Base-by-base conservation (phyloP, 2,113 vertebrate species). In the Sterrhoptilus dennistouni region DNA sequence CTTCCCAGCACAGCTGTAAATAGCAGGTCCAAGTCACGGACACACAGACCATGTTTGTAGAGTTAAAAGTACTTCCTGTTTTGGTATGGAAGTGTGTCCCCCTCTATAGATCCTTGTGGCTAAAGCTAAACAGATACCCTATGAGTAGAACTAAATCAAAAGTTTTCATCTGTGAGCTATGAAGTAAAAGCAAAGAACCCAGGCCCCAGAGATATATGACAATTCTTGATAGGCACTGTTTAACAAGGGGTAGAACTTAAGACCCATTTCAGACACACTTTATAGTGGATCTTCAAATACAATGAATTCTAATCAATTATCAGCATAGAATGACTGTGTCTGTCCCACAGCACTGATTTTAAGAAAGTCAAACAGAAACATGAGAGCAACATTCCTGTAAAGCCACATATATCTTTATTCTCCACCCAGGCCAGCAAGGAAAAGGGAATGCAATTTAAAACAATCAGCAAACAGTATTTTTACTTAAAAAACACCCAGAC, bases 341-440 rank as follows among this genome's bases (percentile, higher is more conserved):
- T 38, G 50, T 72, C 53, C 36, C 82, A 63, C 16, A 42, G 47
- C 12, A 45, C 23, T n/a, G 40, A 71, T 65, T 81, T 93, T 79
- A 92, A 84, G 29, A 44, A 71, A 92, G 44, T 84, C 42, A 91
- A 93, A 54, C 69, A 93, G 74, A 96, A 89, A 16, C 88, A 94
- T 36, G 69, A 93, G 6, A 91, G 12, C 29, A 87, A 76, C 31
- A 47, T 6, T 83, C 18, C 69, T 87, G 57, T 83, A 92, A 86
- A 96, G 94, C 83, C 54, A 91, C 4, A 3, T 70, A 53, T 12
- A 50, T 94, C 60, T 97, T 97, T 97, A 97, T 91, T 94, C 77
- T 91, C 93, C 94, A 93, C 29, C 91, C 92, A 91, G 88, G 89
- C 93, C 83, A 96, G 95, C 94, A 87, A 97, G 83, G 35, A 82